These are phyloP conservation scores for Trididemnum miniatum DNA, from an alignment of 23 tunicate genomes.

Conservation along the genomic window DNA sequence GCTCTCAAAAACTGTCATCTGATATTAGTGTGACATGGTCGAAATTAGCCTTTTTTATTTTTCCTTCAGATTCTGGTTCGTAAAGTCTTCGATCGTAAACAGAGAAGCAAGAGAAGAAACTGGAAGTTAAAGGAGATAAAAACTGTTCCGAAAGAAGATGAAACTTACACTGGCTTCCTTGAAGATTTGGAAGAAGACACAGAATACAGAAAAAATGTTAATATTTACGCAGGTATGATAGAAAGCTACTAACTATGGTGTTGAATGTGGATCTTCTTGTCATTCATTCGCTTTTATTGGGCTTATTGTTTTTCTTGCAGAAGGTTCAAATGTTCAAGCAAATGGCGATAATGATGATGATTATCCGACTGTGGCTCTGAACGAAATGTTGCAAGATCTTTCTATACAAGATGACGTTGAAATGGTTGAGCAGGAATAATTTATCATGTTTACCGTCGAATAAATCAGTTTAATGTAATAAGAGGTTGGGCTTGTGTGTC, in stretches of 20 bases:
- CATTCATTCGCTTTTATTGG: no score
- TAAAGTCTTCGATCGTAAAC: conserved; percentile 80
- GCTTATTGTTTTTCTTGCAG: conserved; percentile 23
- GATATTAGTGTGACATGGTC: background rate
- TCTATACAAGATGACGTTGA: conserved; percentile 82
- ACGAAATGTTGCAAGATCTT: conserved; percentile 86
- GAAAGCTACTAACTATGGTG: no score
- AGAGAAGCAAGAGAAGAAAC: conserved; percentile 63
- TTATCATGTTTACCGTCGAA: background rate
- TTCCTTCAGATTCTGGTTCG: conserved; percentile 60
- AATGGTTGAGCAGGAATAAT: conserved; percentile 51
- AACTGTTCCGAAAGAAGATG: conserved; percentile 45
- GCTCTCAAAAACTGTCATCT: background rate
- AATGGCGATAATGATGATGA: conserved; percentile 60
- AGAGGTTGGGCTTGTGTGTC: no score
- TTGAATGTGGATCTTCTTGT: no score
- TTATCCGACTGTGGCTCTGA: conserved; percentile 67
- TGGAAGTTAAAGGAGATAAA: conserved; percentile 63
- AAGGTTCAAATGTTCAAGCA: conserved; percentile 42
- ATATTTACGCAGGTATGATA: conserved; percentile 63
- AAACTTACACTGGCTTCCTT: conserved; percentile 67
- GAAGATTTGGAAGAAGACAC: conserved; percentile 90
- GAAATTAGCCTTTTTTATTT: background rate
- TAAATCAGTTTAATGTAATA: no score
- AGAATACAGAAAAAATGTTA: conserved; percentile 72